phyloP scores from a whole-genome alignment of 1,140 invertebrate genomes.

The Tyrophagus putrescentiae region DNA sequence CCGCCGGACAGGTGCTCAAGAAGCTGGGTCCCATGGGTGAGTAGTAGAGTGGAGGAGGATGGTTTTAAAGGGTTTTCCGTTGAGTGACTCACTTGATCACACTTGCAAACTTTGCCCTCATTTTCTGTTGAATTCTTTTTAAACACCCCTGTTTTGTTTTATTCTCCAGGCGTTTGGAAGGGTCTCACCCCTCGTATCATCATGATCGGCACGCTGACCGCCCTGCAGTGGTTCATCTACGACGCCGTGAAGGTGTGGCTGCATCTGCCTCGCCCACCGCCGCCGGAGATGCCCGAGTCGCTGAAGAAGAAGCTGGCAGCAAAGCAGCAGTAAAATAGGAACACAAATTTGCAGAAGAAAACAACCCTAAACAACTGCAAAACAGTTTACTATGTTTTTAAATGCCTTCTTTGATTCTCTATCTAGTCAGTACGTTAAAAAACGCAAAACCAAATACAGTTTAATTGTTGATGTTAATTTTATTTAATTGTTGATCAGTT shows the following conservation, averaged over 20 bases:
- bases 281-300: slow-evolving; percentile 45
- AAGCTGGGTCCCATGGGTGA: slow-evolving; percentile 52
- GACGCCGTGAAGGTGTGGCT: slow-evolving; percentile 84
- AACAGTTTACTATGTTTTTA: no score
- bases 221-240: slow-evolving; percentile 98
- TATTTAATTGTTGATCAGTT: no score
- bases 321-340: slow-evolving; percentile 19
- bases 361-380: no score
- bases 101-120: background rate
- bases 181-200: slow-evolving; percentile 91
- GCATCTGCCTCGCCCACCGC: slow-evolving; percentile 86
- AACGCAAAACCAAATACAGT: background rate
- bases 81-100: background rate
- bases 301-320: slow-evolving; percentile 21
- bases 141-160: slow-evolving; percentile 11
- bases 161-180: slow-evolving; percentile 68
- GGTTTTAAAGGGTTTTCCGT: no score
- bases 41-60: slow-evolving; percentile 21
- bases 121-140: background rate
- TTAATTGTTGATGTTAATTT: no score
- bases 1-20: slow-evolving; percentile 53
- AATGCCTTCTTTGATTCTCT: no score
- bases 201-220: slow-evolving; percentile 98
- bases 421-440: no score
- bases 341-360: no score